Percentiles rank a stretch among this genome's conserved stretches.
These are phyloP conservation scores for Mylabris phalerata DNA, from an alignment of 1,140 invertebrate genomes.

Conservation along the genomic window DNA sequence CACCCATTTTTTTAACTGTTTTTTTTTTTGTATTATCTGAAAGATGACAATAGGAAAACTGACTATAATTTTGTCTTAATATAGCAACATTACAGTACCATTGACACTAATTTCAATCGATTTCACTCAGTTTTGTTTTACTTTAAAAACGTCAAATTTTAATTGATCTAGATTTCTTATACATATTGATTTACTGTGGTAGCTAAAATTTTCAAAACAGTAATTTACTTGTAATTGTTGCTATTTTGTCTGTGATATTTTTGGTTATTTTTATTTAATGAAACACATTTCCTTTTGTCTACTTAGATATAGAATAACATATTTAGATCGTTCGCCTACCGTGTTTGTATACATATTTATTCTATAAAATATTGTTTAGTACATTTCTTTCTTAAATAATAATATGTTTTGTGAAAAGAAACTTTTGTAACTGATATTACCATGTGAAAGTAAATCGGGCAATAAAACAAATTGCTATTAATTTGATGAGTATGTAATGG, in stretches of 20 bases:
- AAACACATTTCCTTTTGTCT: slow-evolving; percentile 13
- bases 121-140: too few species aligned
- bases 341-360: slow-evolving; percentile 13
- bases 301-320: slow-evolving; percentile 6
- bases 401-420: too few species aligned
- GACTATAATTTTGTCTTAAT: slow-evolving; percentile 3
- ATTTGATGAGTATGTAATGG: slow-evolving; percentile 2
- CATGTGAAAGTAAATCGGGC: too few species aligned
- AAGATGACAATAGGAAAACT: slow-evolving; percentile 13
- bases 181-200: too few species aligned
- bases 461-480: too few species aligned
- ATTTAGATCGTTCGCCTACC: slow-evolving; percentile 13
- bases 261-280: slow-evolving; percentile 14
- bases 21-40: slow-evolving; percentile 1
- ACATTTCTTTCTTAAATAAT: too few species aligned
- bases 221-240: slow-evolving; percentile 6
- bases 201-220: too few species aligned
- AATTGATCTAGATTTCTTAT: too few species aligned
- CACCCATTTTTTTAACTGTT: neutral
- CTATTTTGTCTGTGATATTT: slow-evolving; percentile 16
- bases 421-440: too few species aligned
- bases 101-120: too few species aligned
- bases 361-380: slow-evolving; percentile 5
- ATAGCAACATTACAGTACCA: slow-evolving; percentile 9
- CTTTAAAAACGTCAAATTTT: too few species aligned